A percentile compares a stretch with the other conserved stretches of the same genome.
phyloP scores from a whole-genome alignment of 2,888 invertebrate species.

The Oithona nana region DNA sequence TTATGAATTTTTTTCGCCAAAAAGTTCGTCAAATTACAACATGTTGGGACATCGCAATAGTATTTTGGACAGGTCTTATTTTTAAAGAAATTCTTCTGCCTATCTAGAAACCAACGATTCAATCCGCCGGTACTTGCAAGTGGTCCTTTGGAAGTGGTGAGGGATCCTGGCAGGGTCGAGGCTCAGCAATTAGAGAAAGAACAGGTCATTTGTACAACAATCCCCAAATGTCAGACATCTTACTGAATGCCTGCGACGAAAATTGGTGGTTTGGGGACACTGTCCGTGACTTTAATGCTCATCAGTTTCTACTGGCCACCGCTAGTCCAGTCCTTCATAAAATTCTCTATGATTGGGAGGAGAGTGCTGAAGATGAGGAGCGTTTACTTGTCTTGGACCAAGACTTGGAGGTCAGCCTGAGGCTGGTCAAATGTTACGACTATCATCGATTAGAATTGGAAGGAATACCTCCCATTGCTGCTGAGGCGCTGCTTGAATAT shows the following conservation, averaged over 20 bases:
- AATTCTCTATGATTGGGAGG: slow-evolving; percentile 2
- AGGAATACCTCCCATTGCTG: slow-evolving; percentile 15
- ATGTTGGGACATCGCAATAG: too few species aligned
- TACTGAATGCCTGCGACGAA: slow-evolving; percentile 9
- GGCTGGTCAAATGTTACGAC: neutral
- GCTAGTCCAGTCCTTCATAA: slow-evolving; percentile 17
- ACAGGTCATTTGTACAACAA: slow-evolving; percentile 8
- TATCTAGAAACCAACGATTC: too few species aligned
- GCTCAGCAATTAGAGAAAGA: neutral
- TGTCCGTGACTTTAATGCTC: slow-evolving; percentile 13
- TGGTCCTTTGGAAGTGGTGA: neutral
- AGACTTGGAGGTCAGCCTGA: neutral
- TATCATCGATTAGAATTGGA: slow-evolving; percentile 6
- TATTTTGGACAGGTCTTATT: too few species aligned
- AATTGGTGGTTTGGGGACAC: slow-evolving; percentile 17
- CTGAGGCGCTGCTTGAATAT: slow-evolving; percentile 16
- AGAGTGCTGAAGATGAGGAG: neutral
- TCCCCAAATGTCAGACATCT: slow-evolving; percentile 12
- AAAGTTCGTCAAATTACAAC: too few species aligned
- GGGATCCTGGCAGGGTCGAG: neutral
- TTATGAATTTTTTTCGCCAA: too few species aligned
- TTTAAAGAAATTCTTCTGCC: too few species aligned
- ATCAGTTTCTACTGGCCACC: slow-evolving; percentile 11
- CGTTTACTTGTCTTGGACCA: neutral
- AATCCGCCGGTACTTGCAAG: too few species aligned